These are phyloP conservation scores for Poecilobothrus nobilitatus DNA, from an alignment of 2,888 invertebrate genomes.

Conservation along the genomic window DNA sequence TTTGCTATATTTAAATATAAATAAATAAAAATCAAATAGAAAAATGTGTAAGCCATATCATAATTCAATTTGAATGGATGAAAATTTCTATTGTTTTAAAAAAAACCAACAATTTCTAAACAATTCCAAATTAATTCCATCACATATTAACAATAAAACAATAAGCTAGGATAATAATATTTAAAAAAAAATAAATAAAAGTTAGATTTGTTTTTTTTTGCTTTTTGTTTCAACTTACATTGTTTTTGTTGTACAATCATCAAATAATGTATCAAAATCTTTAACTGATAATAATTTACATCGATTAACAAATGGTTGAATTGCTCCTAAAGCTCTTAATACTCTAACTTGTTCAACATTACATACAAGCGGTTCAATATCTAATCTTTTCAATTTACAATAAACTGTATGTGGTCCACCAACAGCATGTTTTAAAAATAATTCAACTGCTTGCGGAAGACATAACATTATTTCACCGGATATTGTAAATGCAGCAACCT, in stretches of 20 bases:
- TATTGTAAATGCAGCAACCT: slow-evolving; percentile 96
- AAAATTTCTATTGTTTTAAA: no score
- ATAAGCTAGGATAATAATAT: no score
- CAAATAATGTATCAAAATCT: slow-evolving; percentile 97
- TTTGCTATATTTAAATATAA: no score
- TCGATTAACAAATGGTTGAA: slow-evolving; percentile 98
- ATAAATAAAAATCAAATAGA: no score
- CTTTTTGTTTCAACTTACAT: slow-evolving; percentile 6
- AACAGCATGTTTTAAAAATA: slow-evolving; percentile 96
- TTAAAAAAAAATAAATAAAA: no score
- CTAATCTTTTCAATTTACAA: slow-evolving; percentile 96
- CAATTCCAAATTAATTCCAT: no score
- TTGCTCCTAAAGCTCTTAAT: slow-evolving; percentile 94
- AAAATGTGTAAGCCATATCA: no score
- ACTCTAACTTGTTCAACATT: slow-evolving; percentile 99
- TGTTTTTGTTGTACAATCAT: slow-evolving; percentile 87
- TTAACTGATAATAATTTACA: slow-evolving; percentile 98
- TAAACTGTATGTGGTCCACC: slow-evolving; percentile 99
- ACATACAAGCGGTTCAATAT: slow-evolving; percentile 98
- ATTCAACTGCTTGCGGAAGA: slow-evolving; percentile 96
- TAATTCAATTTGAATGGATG: no score
- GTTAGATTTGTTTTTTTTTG: no score
- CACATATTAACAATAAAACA: no score
- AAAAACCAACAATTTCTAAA: no score
- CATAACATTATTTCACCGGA: slow-evolving; percentile 95